phyloP scores from a whole-genome alignment of 2,888 invertebrate species.

The Eristalis tenax region DNA sequence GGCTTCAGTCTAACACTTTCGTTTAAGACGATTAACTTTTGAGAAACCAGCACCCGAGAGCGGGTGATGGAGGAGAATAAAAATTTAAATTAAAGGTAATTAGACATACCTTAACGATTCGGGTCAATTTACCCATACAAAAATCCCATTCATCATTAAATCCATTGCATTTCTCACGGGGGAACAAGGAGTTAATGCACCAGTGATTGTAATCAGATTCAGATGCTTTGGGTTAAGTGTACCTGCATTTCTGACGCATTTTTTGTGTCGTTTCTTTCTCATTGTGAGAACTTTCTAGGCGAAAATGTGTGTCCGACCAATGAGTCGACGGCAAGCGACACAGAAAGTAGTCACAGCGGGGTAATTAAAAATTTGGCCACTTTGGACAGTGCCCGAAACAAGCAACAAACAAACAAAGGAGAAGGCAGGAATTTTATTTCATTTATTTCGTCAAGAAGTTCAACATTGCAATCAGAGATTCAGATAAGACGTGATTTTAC shows the following conservation, averaged over 20 bases:
- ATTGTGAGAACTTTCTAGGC: slow-evolving; percentile 41
- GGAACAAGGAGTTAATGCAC: background rate
- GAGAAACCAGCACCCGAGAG: slow-evolving; percentile 16
- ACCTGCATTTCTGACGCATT: background rate
- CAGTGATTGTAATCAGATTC: slow-evolving; percentile 32
- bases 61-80: background rate
- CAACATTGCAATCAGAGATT: slow-evolving; percentile 9
- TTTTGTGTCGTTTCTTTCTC: background rate
- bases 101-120: slow-evolving; percentile 45
- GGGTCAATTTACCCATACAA: slow-evolving; percentile 31
- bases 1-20: slow-evolving; percentile 47
- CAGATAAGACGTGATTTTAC: slow-evolving; percentile 27
- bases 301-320: background rate
- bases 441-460: background rate
- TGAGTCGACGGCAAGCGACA: background rate
- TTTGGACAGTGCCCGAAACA: background rate
- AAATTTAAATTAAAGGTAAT: slow-evolving; percentile 49
- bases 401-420: slow-evolving; percentile 8
- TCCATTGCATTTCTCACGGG: slow-evolving; percentile 3
- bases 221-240: slow-evolving; percentile 15
- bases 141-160: slow-evolving; percentile 16
- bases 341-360: background rate
- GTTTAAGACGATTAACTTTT: slow-evolving; percentile 60
- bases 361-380: slow-evolving; percentile 6
- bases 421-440: background rate